Percentiles rank a stretch among this genome's conserved stretches.
Evolutionary conservation across 2,113 vertebrate species (phyloP).

Genomic region (Lepus americanus): DNA sequence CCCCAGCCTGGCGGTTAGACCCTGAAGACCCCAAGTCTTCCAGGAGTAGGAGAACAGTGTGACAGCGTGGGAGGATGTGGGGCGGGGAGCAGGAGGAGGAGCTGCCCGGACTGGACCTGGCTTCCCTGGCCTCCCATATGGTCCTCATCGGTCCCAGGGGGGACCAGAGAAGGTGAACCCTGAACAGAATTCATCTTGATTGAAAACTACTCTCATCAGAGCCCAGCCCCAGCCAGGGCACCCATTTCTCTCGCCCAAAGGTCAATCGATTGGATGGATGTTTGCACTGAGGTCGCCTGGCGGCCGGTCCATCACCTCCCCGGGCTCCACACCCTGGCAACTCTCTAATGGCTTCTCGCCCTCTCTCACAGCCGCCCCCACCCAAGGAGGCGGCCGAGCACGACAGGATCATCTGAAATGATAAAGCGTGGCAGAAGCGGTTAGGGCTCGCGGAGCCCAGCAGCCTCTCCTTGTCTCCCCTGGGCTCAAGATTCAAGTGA

Average conservation of each 20-base stretch:
- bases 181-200: conserved; percentile 86
- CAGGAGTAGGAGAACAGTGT: background rate
- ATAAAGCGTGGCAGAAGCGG: conserved; percentile 83
- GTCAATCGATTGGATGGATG: conserved; percentile 86
- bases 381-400: conserved; percentile 70
- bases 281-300: conserved; percentile 83
- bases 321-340: conserved; percentile 78
- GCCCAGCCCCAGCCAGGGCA: conserved; percentile 74
- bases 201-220: conserved; percentile 82
- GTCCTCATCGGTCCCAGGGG: conserved; percentile 74
- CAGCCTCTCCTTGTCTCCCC: conserved; percentile 42
- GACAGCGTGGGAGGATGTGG: background rate
- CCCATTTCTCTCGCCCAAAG: conserved; percentile 88
- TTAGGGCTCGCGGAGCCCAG: conserved; percentile 66
- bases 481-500: background rate
- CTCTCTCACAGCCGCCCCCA: background rate
- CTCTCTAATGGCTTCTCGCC: conserved; percentile 68
- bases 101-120: background rate
- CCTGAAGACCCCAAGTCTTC: background rate
- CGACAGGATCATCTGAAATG: conserved; percentile 81
- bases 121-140: conserved; percentile 51
- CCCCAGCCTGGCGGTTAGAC: background rate
- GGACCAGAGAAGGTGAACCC: conserved; percentile 65
- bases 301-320: conserved; percentile 82
- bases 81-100: background rate